Evolutionary conservation across 1,140 invertebrate genomes (phyloP), one percentile per base, ranked within the genome.

Genomic region (Bombus vancouverensis): DNA sequence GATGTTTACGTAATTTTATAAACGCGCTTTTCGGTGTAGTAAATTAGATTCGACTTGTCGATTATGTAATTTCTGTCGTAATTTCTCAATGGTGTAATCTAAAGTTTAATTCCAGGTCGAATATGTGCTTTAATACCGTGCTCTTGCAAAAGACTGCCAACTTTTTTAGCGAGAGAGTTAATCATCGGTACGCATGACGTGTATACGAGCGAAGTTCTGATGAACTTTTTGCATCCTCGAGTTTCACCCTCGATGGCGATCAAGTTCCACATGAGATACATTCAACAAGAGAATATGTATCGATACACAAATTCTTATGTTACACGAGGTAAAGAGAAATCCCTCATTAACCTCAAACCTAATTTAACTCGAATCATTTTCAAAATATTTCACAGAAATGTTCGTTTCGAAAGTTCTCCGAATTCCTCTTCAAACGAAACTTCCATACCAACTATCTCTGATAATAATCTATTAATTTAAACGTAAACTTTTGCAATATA

Each of bases 221-320:
- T 28, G 47, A 86, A 85, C 81, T 81, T 85, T 57, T 28, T 66
- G 71, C 71, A 42, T 86, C 72, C 84, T 86, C 79, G 59, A 82
- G 79, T 86, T 86, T 86, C 84, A 86, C 79, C 84, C 71, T 74
- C 78, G 72, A 57, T 25, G 18, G 22, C 78, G 78, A 86, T 86
- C 79, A 39, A n/a, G 47, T 75, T 75, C 59, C 84, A 74, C 22
- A 9, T n/a, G 57, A 80, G 71, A 62, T 74, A 73, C 59, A 32
- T 83, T 76, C n/a, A 37, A 80, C 57, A n/a, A 32, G 5, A 8
- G 70, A 34, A 42, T 42, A 47, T 37, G 44, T 28, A 65, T 57
- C 32, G 65, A 42, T 83, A 32, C 32, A 77, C 47, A 62, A 68
- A 81, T 57, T 47, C 78, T 81, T 66, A 15, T 5, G 37, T 81